Percentiles rank a stretch among this genome's conserved stretches.
Conservation (phyloP, 1,140 invertebrate species). For the Cepaea nemoralis region DNA sequence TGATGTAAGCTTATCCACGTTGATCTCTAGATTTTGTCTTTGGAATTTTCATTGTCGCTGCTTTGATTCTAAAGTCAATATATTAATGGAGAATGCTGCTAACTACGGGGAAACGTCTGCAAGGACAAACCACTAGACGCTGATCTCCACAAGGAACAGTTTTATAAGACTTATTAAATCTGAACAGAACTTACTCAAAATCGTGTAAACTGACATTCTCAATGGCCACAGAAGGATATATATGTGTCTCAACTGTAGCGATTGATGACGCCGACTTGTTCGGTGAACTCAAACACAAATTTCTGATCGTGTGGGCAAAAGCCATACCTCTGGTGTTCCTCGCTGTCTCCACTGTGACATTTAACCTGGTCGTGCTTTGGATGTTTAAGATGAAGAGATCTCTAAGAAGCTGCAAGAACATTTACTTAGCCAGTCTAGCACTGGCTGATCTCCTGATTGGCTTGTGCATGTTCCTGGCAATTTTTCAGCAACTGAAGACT, state of each 20-base stretch:
- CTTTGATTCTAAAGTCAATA: too few relatives aligned
- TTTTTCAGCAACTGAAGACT: conserved; percentile 47
- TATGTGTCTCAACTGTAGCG: neutral
- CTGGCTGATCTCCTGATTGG: conserved; percentile 62
- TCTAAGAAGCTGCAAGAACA: conserved; percentile 60
- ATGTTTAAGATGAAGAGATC: conserved; percentile 58
- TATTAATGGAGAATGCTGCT: too few relatives aligned
- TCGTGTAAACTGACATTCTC: too few relatives aligned
- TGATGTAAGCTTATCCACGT: too few relatives aligned
- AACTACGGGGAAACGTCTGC: too few relatives aligned
- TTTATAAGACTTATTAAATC: too few relatives aligned
- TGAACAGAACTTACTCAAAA: too few relatives aligned
- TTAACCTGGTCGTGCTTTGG: conserved; percentile 55
- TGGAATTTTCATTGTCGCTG: too few relatives aligned
- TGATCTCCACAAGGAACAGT: too few relatives aligned
- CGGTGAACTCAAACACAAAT: neutral
- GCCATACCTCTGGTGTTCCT: conserved; percentile 55
- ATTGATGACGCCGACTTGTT: neutral
- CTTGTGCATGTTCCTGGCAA: conserved; percentile 56
- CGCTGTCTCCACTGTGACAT: conserved; percentile 54
- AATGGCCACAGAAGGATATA: too few relatives aligned
- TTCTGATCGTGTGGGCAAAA: conserved; percentile 50
- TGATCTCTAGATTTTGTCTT: too few relatives aligned
- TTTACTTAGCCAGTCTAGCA: conserved; percentile 63
- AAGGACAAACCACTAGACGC: too few relatives aligned